Conservation (phyloP, 2,888 invertebrate genomes). For the Megastigmus dorsalis region DNA sequence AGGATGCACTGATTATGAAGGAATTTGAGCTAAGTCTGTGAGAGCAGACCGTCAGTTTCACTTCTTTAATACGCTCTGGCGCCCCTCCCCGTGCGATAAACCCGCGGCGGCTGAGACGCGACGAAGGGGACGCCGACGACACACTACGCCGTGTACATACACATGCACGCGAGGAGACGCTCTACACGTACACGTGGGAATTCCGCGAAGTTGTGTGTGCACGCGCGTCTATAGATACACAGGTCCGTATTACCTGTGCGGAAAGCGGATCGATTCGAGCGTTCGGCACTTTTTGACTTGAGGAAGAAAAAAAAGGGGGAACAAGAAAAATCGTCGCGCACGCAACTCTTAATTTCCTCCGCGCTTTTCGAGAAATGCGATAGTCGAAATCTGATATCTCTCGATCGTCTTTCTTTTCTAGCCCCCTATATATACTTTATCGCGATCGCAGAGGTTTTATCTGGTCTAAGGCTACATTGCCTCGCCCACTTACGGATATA, state of each 20-base stretch:
- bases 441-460: conserved; percentile 11
- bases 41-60: conserved; percentile 13
- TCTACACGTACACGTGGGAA: background rate
- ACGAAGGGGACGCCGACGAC: background rate
- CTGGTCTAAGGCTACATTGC: conserved; percentile 24
- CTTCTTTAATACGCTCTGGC: conserved; percentile 39
- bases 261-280: too few species aligned
- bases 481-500: background rate
- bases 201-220: background rate
- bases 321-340: too few species aligned
- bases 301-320: too few species aligned
- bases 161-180: background rate
- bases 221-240: too few species aligned
- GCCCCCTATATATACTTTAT: too few species aligned
- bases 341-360: too few species aligned
- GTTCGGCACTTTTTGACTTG: too few species aligned
- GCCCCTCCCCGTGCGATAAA: conserved; percentile 43
- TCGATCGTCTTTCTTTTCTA: too few species aligned
- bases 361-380: too few species aligned
- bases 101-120: background rate
- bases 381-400: too few species aligned
- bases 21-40: conserved; percentile 40
- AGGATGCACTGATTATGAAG: conserved; percentile 34
- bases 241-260: too few species aligned
- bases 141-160: background rate